Evolutionary conservation across 1,140 invertebrate genomes (phyloP), one percentile per base, ranked within the genome.

Genomic region (Drosophila setifemur): DNA sequence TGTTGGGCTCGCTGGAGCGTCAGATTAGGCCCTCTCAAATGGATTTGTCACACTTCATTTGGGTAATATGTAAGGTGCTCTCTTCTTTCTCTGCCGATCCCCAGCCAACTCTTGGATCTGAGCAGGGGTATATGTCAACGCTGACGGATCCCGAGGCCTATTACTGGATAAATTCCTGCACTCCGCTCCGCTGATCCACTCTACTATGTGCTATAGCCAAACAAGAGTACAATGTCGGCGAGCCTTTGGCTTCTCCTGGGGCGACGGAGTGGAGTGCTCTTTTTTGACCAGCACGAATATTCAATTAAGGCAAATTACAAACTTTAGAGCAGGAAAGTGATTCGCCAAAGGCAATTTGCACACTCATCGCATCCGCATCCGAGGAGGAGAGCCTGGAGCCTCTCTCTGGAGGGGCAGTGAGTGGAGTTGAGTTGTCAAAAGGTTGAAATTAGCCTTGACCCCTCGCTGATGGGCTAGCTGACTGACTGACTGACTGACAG

Each of bases 281-380:
- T 44, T 35, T 79, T 73, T 81, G 68, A 83, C 73, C 78, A 85
- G 66, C 79, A 83, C 79, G 79, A 83, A 83, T 63, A 85, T 83
- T 83, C 79, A 83, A 83, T 83, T 85, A 83, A 74, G 79, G 50
- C 74, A 85, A 83, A 83, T 83, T 83, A 83, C 79, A 83, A 83
- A 71, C 52, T 79, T 63, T 79, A 71, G 60, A 50, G 74, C 74
- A 67, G 39, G 79, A 83, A 83, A 83, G 78, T 83, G 79, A 83
- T 83, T 78, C 50, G 73, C 67, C 9, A 25, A 48, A 29, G 52
- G 47, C 67, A 60, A 76, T 77, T 76, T 71, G 42, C 58, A 66
- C 58, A 53, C 71, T 66, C 60, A 66, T 49, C 66, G 53, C 26
- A 14, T 16, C 9, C 18, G 44, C 9, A 35, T 21, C 6, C n/a